Base-by-base conservation (phyloP, 1,140 invertebrate species). In the Drosophila nebulosa region DNA sequence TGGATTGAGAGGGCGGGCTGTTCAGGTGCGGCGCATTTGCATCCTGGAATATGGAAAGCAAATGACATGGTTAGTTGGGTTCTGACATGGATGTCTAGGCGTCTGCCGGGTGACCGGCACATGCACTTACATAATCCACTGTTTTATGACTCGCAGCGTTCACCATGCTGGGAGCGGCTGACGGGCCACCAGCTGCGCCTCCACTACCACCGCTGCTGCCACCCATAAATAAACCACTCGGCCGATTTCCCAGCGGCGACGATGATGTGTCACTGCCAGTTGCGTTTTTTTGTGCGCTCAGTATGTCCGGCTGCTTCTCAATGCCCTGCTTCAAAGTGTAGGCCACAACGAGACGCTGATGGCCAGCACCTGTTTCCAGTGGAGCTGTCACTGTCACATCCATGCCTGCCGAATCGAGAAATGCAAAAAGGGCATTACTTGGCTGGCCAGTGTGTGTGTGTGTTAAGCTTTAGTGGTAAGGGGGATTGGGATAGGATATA, bases 311-410 rank as follows among this genome's bases (percentile, higher is more conserved):
- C 64, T 92, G 91, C 62, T 92, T 91, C 72, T 92, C 91, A 59
- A 91, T 90, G 60, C 90, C 92, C 64, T 93, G 92, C 79, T 94
- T 93, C 64, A 94, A 77, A 10, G 93, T 94, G 69, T 94, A 94
- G 12, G 93, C 93, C 21, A 94, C 93, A 27, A 94, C 93, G 65
- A 93, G 93, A 7, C 93, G 91, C 78, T 94, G 93, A 68, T 94
- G 93, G 1, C 93, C 93, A 4, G 93, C 93, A 65, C 93, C 93
- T 50, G 93, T 94, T 80, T 94, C 93, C 71, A 94, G 78, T 21
- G 91, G 90, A 27, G 91, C 91, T 12, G 91, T 92, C 12, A 92
- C 89, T 26, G 91, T 91, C 39, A 91, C 91, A 76, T 91, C 79
- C 93, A 93, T 92, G 42, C 91, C 91, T 91, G 67, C 26, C 67